phyloP scores from a whole-genome alignment of 2,113 vertebrate genomes.

The Pseudorectes ferrugineus region DNA sequence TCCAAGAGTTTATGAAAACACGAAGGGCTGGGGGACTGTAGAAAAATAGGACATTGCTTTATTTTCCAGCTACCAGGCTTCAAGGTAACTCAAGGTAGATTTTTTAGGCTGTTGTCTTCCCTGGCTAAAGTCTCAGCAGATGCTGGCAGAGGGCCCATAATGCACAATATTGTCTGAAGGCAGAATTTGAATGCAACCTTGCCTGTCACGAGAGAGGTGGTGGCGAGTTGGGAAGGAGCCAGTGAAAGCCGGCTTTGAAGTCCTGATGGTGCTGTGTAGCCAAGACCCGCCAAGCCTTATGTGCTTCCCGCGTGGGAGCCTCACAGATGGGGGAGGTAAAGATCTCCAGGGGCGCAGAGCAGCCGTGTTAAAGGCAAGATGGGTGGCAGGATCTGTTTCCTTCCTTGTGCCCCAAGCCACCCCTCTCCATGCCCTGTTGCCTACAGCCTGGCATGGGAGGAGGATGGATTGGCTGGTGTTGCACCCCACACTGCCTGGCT shows the following conservation, averaged over 20 bases:
- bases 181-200: background rate
- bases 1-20: slow-evolving; percentile 83
- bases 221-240: background rate
- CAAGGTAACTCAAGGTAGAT: background rate
- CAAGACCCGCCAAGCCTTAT: background rate
- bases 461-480: background rate
- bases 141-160: background rate
- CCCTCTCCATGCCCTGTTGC: background rate
- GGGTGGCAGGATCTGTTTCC: background rate
- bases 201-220: background rate
- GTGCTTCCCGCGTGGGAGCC: background rate
- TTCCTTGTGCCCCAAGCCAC: background rate
- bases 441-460: background rate
- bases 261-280: background rate
- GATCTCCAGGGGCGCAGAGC: background rate
- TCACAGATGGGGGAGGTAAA: background rate
- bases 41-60: slow-evolving; percentile 38
- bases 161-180: background rate
- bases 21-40: slow-evolving; percentile 63
- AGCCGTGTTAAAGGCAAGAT: background rate
- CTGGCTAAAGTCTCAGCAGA: background rate
- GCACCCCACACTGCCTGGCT: fast-evolving
- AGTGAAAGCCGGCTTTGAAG: background rate
- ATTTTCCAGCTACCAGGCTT: background rate
- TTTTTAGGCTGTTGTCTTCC: background rate